Percentiles rank a stretch among this genome's conserved stretches.
phyloP scores from a whole-genome alignment of 2,113 vertebrate genomes.

The Callospermophilus lateralis region DNA sequence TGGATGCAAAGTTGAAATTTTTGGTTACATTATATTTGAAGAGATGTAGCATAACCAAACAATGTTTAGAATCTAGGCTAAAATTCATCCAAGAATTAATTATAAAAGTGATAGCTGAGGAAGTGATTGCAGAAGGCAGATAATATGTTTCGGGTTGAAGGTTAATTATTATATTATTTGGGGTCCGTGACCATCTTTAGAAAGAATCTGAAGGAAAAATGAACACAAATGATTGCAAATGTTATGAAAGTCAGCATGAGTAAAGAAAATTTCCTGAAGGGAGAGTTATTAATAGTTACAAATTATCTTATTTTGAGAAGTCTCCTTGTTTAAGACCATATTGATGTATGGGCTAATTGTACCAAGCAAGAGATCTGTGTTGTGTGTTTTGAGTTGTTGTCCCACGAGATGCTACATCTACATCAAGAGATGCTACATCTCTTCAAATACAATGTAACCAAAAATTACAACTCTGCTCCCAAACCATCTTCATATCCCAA shows the following conservation, averaged over 20 bases:
- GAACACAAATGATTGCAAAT: not conserved
- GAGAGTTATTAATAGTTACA: not conserved
- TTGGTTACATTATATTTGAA: not conserved
- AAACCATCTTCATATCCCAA: conserved; percentile 8
- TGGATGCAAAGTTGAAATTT: not conserved
- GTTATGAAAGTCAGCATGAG: conserved; percentile 12
- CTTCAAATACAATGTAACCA: not conserved
- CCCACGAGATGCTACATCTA: no score
- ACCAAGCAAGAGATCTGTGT: not conserved
- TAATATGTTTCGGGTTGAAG: not conserved
- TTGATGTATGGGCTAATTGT: not conserved
- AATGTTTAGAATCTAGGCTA: conserved; percentile 29
- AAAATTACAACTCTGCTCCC: not conserved
- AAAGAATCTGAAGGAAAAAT: conserved; percentile 21
- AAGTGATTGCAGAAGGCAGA: not conserved
- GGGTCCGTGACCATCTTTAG: not conserved
- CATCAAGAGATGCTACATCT: not conserved
- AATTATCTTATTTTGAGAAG: conserved; percentile 14
- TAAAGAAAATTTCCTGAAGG: not conserved
- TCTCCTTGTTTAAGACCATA: not conserved
- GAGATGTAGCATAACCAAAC: not conserved
- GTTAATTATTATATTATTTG: not conserved
- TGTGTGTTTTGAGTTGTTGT: not conserved
- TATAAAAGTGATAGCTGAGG: not conserved
- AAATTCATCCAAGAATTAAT: not conserved